Evolutionary conservation across 37 sponge, comb jelly and placozoan species (phyloP).

Genomic region (Beroe ovata): DNA sequence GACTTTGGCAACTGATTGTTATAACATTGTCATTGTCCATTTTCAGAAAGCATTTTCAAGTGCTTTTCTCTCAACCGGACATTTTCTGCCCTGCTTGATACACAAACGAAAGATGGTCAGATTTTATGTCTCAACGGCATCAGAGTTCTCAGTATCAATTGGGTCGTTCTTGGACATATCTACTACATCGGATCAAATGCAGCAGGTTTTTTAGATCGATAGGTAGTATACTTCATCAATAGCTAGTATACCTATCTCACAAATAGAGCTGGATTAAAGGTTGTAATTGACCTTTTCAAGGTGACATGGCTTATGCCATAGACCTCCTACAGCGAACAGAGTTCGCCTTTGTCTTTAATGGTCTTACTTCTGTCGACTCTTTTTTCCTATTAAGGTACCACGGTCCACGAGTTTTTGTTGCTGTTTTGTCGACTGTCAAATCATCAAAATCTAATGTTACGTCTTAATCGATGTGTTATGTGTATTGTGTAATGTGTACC

Average conservation of each 20-base stretch:
- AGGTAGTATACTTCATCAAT: no score
- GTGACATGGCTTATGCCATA: slow-evolving; percentile 4
- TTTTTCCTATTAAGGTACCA: slow-evolving; percentile 51
- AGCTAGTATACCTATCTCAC: no score
- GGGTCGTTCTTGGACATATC: slow-evolving; percentile 58
- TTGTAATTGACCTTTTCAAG: background rate
- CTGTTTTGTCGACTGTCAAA: no score
- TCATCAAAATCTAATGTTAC: no score
- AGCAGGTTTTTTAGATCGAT: no score
- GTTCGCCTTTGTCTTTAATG: slow-evolving; percentile 5
- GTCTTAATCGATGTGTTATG: no score
- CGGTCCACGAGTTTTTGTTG: no score
- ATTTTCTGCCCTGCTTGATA: slow-evolving; percentile 2
- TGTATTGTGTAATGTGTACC: no score
- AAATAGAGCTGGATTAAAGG: no score
- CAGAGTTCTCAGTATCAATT: slow-evolving; percentile 65
- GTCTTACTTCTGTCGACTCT: slow-evolving; percentile 38
- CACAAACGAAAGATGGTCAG: slow-evolving; percentile 40
- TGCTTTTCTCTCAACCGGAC: slow-evolving; percentile 34
- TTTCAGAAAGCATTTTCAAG: slow-evolving; percentile 12
- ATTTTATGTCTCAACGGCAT: slow-evolving; percentile 50
- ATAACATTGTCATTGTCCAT: no score
- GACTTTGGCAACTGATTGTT: no score
- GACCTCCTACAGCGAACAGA: background rate
- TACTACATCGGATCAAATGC: slow-evolving; percentile 17